A percentile compares a stretch with the other conserved stretches of the same genome.
phyloP scores from a whole-genome alignment of 53 echinoderm and acorn worm genomes.

The Patiria pectinifera region DNA sequence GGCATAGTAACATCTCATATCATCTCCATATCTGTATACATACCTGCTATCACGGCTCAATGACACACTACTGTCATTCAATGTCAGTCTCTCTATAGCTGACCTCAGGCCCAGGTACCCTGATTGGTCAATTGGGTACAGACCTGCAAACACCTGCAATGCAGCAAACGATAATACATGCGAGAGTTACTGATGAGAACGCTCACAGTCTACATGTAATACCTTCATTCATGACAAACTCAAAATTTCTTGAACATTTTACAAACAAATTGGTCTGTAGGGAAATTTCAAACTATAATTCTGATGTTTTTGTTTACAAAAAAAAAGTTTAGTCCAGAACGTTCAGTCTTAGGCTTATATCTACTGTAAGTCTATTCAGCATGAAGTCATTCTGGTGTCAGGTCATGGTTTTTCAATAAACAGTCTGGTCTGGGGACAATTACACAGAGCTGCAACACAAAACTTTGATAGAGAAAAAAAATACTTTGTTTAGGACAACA shows the following conservation, averaged over 20 bases:
- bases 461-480: too few relatives aligned
- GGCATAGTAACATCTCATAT: too few relatives aligned
- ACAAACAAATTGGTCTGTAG: not conserved
- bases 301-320: not conserved
- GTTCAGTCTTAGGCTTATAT: too few relatives aligned
- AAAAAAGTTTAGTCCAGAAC: not conserved
- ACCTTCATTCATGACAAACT: too few relatives aligned
- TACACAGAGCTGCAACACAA: too few relatives aligned
- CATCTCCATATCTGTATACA: not conserved
- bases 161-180: not conserved
- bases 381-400: too few relatives aligned
- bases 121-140: conserved; percentile 95
- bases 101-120: conserved; percentile 82
- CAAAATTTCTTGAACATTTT: not conserved
- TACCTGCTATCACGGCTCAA: conserved; percentile 94
- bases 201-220: not conserved
- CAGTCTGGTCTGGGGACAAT: too few relatives aligned
- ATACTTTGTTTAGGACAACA: too few relatives aligned
- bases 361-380: too few relatives aligned
- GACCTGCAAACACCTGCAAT: conserved; percentile 93
- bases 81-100: conserved; percentile 91
- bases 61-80: conserved; percentile 93
- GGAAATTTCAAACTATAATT: too few relatives aligned
- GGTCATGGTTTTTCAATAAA: too few relatives aligned
- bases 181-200: not conserved